Base-by-base conservation (phyloP, 2,113 vertebrate species). In the Rhodinocichla rosea region DNA sequence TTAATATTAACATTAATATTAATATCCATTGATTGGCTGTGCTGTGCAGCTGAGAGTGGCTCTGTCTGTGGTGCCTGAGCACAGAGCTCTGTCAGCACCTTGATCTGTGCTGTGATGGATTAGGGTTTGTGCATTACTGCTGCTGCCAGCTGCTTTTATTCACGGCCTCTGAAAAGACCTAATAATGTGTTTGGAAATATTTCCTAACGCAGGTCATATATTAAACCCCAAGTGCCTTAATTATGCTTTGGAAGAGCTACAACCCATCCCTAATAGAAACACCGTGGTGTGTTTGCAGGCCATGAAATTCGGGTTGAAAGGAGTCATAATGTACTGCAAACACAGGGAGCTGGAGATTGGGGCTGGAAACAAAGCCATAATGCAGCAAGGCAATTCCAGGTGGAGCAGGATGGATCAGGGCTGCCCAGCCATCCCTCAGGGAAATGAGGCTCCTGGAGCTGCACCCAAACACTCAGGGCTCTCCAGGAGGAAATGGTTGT, bases 141-240 rank as follows among this genome's bases (percentile, higher is more conserved):
- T 86, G 42, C 23, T 93, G 93, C 76, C 85, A 90, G 93, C 90
- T 44, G 68, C 60, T 92, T 92, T 59, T 93, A 75, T 86, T 94
- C 90, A 75, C 2, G 3, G 91, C 87, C 77, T 75, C 83, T 73
- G 57, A 84, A 92, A 96, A 85, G 88, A 20, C 70, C 95, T 88
- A 74, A 40, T 88, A 83, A 77, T 83, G 83, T 50, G 65, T 65
- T 90, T 84, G 91, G 92, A 94, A 90, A 49, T 73, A 81, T 69
- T 90, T 80, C 83, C 82, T 82, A 83, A 77, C 44, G 4, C 10
- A 10, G 88, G 79, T 74, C 69, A 0, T 95, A 60, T 68, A 86
- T 97, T 96, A 95, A 88, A 89, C 47, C 50, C 11, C 4, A 91
- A 95, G 67, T 62, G 86, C 89, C 90, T 87, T 94, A 96, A 94